Percentiles rank a stretch among this genome's conserved stretches.
Conservation (phyloP, 2,797 vertebrate species). For the Neomorphus geoffroyi region DNA sequence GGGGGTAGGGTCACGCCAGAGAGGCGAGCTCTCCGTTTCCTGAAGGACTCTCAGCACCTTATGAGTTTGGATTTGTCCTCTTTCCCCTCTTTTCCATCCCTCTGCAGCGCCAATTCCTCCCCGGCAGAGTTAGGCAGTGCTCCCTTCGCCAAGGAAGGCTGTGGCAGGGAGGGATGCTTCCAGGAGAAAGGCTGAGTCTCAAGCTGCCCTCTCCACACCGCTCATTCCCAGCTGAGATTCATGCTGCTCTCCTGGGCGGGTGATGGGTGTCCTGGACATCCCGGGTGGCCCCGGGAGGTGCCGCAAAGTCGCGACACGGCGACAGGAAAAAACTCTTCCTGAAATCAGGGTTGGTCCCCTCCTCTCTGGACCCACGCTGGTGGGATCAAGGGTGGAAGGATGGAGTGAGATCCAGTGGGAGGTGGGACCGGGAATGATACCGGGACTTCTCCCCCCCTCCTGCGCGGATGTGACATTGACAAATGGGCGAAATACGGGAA, state of each 20-base stretch:
- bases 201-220: neutral
- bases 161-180: neutral
- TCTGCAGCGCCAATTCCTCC: neutral
- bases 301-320: neutral
- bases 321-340: neutral
- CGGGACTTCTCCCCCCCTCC: slow-evolving; percentile 72
- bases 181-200: neutral
- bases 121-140: neutral
- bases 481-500: slow-evolving; percentile 80
- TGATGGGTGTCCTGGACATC: too few relatives aligned
- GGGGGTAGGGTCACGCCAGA: neutral
- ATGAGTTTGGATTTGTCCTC: neutral
- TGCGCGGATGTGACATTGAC: slow-evolving; percentile 82
- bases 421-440: neutral
- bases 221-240: neutral
- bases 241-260: neutral
- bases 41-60: neutral
- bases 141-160: neutral
- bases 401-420: too few relatives aligned
- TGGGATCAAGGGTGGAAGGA: neutral
- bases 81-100: neutral
- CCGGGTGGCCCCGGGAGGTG: fast-evolving
- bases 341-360: too few relatives aligned
- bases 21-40: neutral
- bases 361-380: fast-evolving